Conservation (phyloP, 2,888 invertebrate genomes). For the Microctonus aethiopoides region DNA sequence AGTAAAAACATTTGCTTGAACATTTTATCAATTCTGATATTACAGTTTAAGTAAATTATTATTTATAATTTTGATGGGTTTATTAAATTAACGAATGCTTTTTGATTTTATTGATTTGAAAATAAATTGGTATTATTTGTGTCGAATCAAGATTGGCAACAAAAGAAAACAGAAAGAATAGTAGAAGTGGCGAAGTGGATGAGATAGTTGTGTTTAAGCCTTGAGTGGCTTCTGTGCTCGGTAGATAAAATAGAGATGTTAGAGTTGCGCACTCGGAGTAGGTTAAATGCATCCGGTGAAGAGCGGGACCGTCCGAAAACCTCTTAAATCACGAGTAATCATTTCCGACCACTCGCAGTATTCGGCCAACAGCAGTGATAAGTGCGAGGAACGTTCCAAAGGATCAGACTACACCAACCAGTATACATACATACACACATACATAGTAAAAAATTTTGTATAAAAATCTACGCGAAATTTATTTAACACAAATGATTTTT, state of each 20-base stretch:
- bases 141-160: slow-evolving; percentile 8
- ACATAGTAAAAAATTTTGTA: slow-evolving; percentile 6
- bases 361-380: slow-evolving; percentile 16
- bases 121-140: background rate
- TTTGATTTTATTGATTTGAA: background rate
- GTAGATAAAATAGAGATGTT: slow-evolving; percentile 57
- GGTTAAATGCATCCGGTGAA: slow-evolving; percentile 50
- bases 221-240: slow-evolving; percentile 52
- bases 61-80: too few species aligned
- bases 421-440: slow-evolving; percentile 8
- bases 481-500: too few species aligned
- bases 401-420: slow-evolving; percentile 37
- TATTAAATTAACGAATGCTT: too few species aligned
- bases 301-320: slow-evolving; percentile 45
- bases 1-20: too few species aligned
- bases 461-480: too few species aligned
- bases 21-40: too few species aligned
- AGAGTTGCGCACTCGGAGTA: slow-evolving; percentile 33
- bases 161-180: slow-evolving; percentile 13
- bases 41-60: too few species aligned
- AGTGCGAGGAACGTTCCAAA: slow-evolving; percentile 27
- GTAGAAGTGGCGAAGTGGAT: slow-evolving; percentile 25
- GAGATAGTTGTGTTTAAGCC: slow-evolving; percentile 43
- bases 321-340: slow-evolving; percentile 56
- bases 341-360: slow-evolving; percentile 53